Evolutionary conservation across 2,113 vertebrate species (phyloP).

Genomic region (Fulmarus glacialis): DNA sequence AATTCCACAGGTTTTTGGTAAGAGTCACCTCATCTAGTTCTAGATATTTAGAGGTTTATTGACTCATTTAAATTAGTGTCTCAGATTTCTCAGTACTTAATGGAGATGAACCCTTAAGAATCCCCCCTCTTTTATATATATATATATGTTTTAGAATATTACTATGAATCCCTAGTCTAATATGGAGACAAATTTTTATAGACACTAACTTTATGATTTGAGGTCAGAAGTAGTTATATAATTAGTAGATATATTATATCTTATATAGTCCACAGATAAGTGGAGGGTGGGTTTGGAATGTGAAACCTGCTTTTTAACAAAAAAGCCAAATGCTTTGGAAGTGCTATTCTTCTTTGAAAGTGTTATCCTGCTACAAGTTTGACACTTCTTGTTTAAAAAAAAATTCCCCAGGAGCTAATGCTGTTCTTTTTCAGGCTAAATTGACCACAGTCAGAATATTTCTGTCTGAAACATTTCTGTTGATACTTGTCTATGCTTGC

Average conservation of each 20-base stretch:
- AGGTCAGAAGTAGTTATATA: not conserved
- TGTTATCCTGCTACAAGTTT: not conserved
- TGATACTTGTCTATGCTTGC: not conserved
- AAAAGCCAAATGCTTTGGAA: not conserved
- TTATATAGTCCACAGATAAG: not conserved
- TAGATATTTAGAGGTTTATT: not conserved
- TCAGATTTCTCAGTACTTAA: not conserved
- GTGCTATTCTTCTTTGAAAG: not conserved
- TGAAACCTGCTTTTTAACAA: not conserved
- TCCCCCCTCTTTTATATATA: fast-evolving
- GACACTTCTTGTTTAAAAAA: not conserved
- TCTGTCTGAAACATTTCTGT: not conserved
- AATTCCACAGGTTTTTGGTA: not conserved
- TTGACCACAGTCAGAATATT: not conserved
- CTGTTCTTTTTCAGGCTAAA: not conserved
- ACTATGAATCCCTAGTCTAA: not conserved
- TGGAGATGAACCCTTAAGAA: not conserved
- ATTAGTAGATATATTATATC: no score
- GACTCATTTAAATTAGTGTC: not conserved
- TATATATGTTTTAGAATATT: not conserved
- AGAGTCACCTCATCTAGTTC: not conserved
- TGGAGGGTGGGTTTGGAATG: not conserved
- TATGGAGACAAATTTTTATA: not conserved
- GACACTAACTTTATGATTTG: not conserved
- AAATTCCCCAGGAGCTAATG: not conserved